Evolutionary conservation across 2,888 invertebrate genomes (phyloP).

Genomic region (Ptychoptera contaminata): DNA sequence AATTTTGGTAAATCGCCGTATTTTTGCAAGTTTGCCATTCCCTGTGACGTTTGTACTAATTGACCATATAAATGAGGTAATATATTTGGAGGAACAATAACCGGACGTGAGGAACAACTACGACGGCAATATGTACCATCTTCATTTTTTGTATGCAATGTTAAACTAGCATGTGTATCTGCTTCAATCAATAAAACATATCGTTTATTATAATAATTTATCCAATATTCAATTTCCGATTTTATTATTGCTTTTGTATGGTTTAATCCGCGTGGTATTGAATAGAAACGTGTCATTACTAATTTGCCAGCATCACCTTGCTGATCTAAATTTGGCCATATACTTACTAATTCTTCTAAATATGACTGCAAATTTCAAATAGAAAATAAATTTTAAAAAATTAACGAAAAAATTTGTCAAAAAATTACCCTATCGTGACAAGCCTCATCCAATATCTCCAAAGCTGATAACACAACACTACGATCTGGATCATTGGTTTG

Average conservation of each 20-base stretch:
- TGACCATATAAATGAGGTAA: conserved; percentile 73
- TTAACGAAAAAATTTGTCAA: background rate
- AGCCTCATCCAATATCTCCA: conserved; percentile 81
- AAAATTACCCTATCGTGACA: conserved; percentile 63
- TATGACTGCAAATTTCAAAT: conserved; percentile 36
- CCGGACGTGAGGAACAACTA: conserved; percentile 41
- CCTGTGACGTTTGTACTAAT: conserved; percentile 50
- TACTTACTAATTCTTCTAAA: conserved; percentile 57
- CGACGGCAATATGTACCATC: conserved; percentile 59
- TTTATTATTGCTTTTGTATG: conserved; percentile 46
- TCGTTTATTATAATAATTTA: conserved; percentile 53
- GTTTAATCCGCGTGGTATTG: conserved; percentile 52
- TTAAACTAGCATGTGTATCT: conserved; percentile 72
- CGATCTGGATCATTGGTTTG: conserved; percentile 74
- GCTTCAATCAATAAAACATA: conserved; percentile 85
- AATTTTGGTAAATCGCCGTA: conserved; percentile 22
- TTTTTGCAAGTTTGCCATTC: conserved; percentile 24
- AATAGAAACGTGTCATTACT: conserved; percentile 59
- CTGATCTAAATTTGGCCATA: conserved; percentile 50
- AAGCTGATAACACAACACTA: conserved; percentile 62
- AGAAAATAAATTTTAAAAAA: background rate
- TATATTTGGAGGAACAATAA: conserved; percentile 32
- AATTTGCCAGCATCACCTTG: conserved; percentile 66
- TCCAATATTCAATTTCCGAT: conserved; percentile 68
- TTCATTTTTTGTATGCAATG: conserved; percentile 65